Evolutionary conservation across 2,113 vertebrate species (phyloP).

Genomic region (Rhadina sibilatrix): DNA sequence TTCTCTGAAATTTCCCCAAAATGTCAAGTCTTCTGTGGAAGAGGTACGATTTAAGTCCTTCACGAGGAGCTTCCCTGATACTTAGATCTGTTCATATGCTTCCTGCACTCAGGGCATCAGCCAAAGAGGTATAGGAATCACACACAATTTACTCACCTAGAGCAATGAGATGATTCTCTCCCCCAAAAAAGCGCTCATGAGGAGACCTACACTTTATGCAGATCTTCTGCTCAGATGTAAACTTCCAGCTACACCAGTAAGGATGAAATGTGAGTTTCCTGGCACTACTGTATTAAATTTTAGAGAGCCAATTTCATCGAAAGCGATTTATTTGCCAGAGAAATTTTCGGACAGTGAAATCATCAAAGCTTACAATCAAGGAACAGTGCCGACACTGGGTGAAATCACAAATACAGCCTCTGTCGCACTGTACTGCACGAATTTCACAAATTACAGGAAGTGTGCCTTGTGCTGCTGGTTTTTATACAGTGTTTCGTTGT

Average conservation of each 20-base stretch:
- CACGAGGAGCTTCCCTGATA: neutral
- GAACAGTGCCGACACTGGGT: too few relatives aligned
- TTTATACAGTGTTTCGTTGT: too few relatives aligned
- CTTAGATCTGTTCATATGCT: neutral
- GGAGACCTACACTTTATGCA: neutral
- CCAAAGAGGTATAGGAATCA: neutral
- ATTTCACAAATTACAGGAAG: too few relatives aligned
- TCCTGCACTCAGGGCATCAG: neutral
- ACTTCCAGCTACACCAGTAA: neutral
- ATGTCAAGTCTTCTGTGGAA: neutral
- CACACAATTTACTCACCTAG: neutral
- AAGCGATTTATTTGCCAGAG: too few relatives aligned
- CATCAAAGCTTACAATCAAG: too few relatives aligned
- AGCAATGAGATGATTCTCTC: neutral
- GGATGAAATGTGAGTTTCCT: neutral
- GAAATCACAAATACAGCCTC: too few relatives aligned
- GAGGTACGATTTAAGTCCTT: neutral
- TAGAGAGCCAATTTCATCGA: too few relatives aligned
- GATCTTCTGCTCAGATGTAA: neutral
- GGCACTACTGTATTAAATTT: neutral
- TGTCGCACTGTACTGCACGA: too few relatives aligned
- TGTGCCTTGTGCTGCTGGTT: too few relatives aligned
- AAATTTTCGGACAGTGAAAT: too few relatives aligned
- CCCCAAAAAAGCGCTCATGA: neutral
- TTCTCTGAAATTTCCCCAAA: neutral